phyloP scores from a whole-genome alignment of 2,888 invertebrate species.

The Drymonia ruficornis region DNA sequence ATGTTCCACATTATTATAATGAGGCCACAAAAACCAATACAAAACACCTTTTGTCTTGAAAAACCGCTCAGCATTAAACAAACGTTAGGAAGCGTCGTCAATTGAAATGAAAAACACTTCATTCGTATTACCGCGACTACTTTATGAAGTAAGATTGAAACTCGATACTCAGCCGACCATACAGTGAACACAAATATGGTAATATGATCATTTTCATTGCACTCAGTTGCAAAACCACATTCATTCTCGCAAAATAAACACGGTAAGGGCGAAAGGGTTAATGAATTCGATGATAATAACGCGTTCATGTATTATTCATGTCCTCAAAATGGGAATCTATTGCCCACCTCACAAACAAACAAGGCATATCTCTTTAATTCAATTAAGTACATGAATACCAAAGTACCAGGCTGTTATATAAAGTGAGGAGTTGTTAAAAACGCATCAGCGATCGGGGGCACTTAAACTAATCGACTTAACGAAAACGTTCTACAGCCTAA shows the following conservation, averaged over 20 bases:
- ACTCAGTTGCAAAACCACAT: conserved; percentile 38
- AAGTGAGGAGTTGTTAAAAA: conserved; percentile 59
- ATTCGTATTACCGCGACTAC: conserved; percentile 10
- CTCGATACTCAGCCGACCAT: conserved; percentile 11
- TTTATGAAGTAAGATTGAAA: conserved; percentile 14
- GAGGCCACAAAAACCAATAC: conserved; percentile 29
- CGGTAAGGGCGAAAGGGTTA: conserved; percentile 38
- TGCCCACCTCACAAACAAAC: conserved; percentile 23
- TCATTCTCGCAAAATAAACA: conserved; percentile 12
- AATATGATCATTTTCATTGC: conserved; percentile 35
- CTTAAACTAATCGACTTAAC: conserved; percentile 47
- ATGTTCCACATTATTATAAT: conserved; percentile 24
- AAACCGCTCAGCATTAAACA: conserved; percentile 19
- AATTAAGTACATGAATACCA: conserved; percentile 27
- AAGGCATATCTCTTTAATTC: conserved; percentile 25
- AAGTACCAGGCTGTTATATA: conserved; percentile 51
- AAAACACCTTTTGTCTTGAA: conserved; percentile 30
- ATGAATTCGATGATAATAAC: conserved; percentile 38
- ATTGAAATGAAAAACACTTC: conserved; percentile 12
- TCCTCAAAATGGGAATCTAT: conserved; percentile 26
- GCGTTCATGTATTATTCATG: conserved; percentile 35
- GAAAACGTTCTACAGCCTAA: conserved; percentile 45
- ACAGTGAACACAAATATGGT: conserved; percentile 23
- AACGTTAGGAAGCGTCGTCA: conserved; percentile 24
- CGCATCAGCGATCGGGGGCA: conserved; percentile 53